Evolutionary conservation across 2,888 invertebrate species (phyloP), one percentile per base, ranked within the genome.

Genomic region (Kuschelorhynchus macadamiae): DNA sequence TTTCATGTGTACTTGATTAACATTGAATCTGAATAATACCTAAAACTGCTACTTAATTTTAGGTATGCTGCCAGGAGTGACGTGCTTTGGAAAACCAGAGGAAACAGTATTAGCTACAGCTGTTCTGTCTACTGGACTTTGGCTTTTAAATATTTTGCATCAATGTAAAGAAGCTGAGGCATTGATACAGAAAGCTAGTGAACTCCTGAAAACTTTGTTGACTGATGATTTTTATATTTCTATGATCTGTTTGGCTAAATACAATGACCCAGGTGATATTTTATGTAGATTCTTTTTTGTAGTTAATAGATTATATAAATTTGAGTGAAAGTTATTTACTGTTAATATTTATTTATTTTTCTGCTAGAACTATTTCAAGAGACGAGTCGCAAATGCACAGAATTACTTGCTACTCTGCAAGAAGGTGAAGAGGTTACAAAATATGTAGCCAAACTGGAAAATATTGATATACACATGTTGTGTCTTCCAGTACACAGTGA

Each of bases 41-140:
- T 92, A n/a, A n/a, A n/a, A n/a, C n/a, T n/a, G n/a, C n/a, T n/a
- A n/a, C n/a, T n/a, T n/a, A n/a, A n/a, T 97, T 78, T 84, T 93
- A 80, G 89, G 90, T 39, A 88, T 89, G 73, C 74, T 86, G 77
- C 82, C 85, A 16, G 88, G 88, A 8, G 87, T 89, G 57, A 89
- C 89, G 0, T 92, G 88, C 77, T 88, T 93, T 70, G 92, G 92
- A 0, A 95, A 95, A 84, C 90, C 94, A 61, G 97, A 97, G 80
- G 96, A 96, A 82, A 91, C 93, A 75, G 87, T 94, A 12, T 83
- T 94, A n/a, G 92, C 95, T 0, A 90, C 90, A 59, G 90, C 95
- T 1, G 88, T 96, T n/a, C 87, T 95, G 12, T 91, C 93, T 0
- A 88, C 95, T 41, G 91, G 92, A 1, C 85, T 91, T 74, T 95